Evolutionary conservation across 2,888 invertebrate species (phyloP).

Genomic region (Branchellion lobata): DNA sequence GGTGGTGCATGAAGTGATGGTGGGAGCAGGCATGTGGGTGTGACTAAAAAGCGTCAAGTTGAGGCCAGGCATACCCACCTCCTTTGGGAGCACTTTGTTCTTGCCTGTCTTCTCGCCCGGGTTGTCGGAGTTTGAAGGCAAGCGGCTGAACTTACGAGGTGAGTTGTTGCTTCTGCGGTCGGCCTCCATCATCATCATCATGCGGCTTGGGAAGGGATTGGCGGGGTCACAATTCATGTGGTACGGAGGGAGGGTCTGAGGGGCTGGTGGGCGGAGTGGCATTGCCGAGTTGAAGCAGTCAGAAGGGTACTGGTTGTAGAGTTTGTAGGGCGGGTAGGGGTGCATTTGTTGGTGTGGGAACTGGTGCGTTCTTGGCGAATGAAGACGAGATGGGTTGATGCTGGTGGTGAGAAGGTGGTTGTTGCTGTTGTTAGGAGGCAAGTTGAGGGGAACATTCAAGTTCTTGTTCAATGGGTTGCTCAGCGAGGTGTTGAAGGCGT

Average conservation of each 20-base stretch:
- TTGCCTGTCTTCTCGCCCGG: conserved; percentile 48
- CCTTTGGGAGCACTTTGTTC: conserved; percentile 54
- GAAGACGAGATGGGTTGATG: neutral
- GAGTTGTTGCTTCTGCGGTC: conserved; percentile 38
- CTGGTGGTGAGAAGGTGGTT: neutral
- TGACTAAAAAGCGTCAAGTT: too few relatives aligned
- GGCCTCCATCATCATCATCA: conserved; percentile 39
- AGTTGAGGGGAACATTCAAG: neutral
- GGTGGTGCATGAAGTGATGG: neutral
- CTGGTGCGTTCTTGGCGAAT: neutral
- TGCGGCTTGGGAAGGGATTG: neutral
- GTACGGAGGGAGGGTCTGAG: neutral
- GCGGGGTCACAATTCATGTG: conserved; percentile 20
- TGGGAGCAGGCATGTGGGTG: neutral
- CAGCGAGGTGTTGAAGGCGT: neutral
- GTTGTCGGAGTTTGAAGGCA: conserved; percentile 32
- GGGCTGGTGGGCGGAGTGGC: neutral
- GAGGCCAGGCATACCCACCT: conserved; percentile 50
- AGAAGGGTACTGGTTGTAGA: neutral
- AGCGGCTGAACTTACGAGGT: conserved; percentile 41
- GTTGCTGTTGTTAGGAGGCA: neutral
- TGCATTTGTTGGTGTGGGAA: conserved; percentile 19
- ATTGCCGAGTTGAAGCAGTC: conserved; percentile 2
- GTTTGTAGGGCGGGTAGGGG: neutral
- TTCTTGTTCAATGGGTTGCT: neutral